Base-by-base conservation (phyloP, 2,888 invertebrate genomes). In the Pseudococcus jackbeardsleyi region DNA sequence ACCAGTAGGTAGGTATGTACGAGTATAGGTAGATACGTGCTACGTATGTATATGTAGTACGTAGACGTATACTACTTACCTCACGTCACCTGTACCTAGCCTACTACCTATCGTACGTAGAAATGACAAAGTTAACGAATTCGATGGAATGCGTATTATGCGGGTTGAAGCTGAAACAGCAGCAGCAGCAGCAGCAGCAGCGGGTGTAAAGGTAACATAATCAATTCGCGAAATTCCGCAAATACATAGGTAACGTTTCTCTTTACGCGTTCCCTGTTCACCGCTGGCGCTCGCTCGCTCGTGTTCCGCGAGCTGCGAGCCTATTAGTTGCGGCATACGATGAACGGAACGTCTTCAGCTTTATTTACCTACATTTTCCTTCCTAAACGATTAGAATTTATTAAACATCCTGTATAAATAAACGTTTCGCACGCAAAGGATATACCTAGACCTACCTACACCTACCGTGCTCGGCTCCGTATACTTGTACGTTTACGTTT, bases 371-470 rank as follows among this genome's bases (percentile, higher is more conserved):
- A 72, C 72, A 72, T 72, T 72, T 72, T 72, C 72, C 72, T 72
- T 72, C 72, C 72, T 72, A 72, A 72, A 72, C 72, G 72, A 72
- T 72, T 72, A 72, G 72, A 72, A 72, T 72, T 72, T 72, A 72
- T 72, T 72, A 72, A 72, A 72, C 72, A 72, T 72, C 72, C 72
- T 72, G 72, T 72, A 72, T 72, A 72, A 72, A 72, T 72, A 72
- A 72, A 72, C 72, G 72, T 72, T 72, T 72, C 72, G 72, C 72
- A 72, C 72, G 72, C 72, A 72, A 72, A 72, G 33, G 72, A 72
- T 33, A 72, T 26, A 68, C 26, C n/a, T n/a, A n/a, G n/a, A n/a
- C n/a, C n/a, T n/a, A n/a, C n/a, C n/a, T n/a, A n/a, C n/a, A n/a
- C n/a, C n/a, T n/a, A n/a, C n/a, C n/a, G n/a, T n/a, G n/a, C n/a